Percentiles rank a stretch among this genome's conserved stretches.
Evolutionary conservation across 2,797 vertebrate genomes (phyloP).

Genomic region (Oreochromis mossambicus): DNA sequence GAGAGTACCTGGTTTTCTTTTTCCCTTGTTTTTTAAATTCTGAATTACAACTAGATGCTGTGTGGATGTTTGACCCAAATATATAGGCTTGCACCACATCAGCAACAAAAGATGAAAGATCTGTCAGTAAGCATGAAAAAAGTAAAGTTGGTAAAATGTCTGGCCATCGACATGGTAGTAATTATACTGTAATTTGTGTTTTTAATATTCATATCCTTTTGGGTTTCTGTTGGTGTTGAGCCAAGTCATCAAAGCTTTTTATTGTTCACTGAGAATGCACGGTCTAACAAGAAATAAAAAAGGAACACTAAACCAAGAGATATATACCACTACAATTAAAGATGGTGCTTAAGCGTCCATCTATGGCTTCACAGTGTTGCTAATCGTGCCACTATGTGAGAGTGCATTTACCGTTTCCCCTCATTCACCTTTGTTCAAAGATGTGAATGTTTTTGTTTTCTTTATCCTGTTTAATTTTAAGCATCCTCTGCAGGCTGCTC

Average conservation of each 20-base stretch:
- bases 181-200: neutral
- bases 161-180: fast-evolving
- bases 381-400: neutral
- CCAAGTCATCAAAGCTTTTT: neutral
- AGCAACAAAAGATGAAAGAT: neutral
- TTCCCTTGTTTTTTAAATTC: neutral
- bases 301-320: neutral
- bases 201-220: neutral
- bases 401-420: neutral
- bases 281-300: neutral
- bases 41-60: neutral
- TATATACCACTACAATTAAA: neutral
- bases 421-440: neutral
- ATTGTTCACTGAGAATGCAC: neutral
- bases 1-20: neutral
- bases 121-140: neutral
- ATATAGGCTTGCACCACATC: neutral
- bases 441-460: neutral
- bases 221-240: slow-evolving; percentile 11
- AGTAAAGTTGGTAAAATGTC: neutral
- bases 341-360: neutral
- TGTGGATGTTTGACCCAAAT: neutral
- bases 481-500: neutral
- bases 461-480: slow-evolving; percentile 9
- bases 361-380: neutral